These are phyloP conservation scores for Periplaneta americana DNA, from an alignment of 1,140 invertebrate genomes.

Conservation along the genomic window DNA sequence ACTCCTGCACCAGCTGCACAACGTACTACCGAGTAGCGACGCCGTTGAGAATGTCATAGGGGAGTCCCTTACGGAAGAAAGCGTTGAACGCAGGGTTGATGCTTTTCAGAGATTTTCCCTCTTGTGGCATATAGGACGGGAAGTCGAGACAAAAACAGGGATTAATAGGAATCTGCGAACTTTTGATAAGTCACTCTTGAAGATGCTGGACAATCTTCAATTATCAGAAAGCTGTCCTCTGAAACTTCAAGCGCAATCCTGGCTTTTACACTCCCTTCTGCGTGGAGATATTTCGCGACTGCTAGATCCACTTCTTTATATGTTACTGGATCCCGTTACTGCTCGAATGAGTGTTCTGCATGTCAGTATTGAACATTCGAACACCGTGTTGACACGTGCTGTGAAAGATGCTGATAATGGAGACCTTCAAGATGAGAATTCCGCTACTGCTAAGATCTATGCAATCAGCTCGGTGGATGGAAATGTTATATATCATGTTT, in stretches of 20 bases:
- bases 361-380: slow-evolving; percentile 68
- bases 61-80: slow-evolving; percentile 40
- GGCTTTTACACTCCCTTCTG: slow-evolving; percentile 66
- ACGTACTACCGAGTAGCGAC: slow-evolving; percentile 51
- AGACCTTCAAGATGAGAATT: slow-evolving; percentile 28
- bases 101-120: slow-evolving; percentile 70
- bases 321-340: slow-evolving; percentile 76
- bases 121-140: slow-evolving; percentile 75
- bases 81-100: slow-evolving; percentile 48
- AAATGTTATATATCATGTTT: slow-evolving; percentile 80
- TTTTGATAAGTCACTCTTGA: slow-evolving; percentile 39
- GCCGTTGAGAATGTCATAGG: slow-evolving; percentile 67
- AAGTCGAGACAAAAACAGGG: slow-evolving; percentile 47
- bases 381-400: slow-evolving; percentile 33
- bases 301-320: slow-evolving; percentile 71
- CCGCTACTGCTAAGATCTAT: slow-evolving; percentile 62
- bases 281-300: slow-evolving; percentile 72
- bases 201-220: slow-evolving; percentile 63
- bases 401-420: slow-evolving; percentile 23
- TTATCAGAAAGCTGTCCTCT: slow-evolving; percentile 58
- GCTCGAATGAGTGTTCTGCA: slow-evolving; percentile 81
- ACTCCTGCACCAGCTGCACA: slow-evolving; percentile 63
- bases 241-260: slow-evolving; percentile 64
- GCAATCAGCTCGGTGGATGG: slow-evolving; percentile 83
- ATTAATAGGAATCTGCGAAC: slow-evolving; percentile 42